phyloP scores from a whole-genome alignment of 2,888 invertebrate species.

The Eilema depressum region DNA sequence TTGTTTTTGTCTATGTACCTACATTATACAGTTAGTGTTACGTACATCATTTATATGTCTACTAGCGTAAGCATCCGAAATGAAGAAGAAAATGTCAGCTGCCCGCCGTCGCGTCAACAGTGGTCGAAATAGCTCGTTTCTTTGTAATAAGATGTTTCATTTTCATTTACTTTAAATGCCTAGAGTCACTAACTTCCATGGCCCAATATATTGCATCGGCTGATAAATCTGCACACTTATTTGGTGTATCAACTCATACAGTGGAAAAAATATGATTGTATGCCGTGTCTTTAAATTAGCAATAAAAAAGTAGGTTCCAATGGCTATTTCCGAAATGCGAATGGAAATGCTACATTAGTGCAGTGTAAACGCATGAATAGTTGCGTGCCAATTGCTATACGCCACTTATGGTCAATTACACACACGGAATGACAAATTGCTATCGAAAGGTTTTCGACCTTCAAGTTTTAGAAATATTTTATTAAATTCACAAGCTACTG shows the following conservation, averaged over 20 bases:
- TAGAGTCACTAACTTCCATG: neutral
- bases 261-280: neutral
- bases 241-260: neutral
- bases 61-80: neutral
- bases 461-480: slow-evolving; percentile 43
- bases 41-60: neutral
- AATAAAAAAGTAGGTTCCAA: slow-evolving; percentile 30
- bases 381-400: slow-evolving; percentile 63
- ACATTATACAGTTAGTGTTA: neutral
- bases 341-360: slow-evolving; percentile 36
- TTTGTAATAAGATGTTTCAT: neutral
- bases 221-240: neutral
- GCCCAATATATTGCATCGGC: neutral
- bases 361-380: slow-evolving; percentile 56
- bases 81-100: neutral
- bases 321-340: slow-evolving; percentile 44
- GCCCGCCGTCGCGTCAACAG: neutral
- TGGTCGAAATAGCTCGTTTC: neutral
- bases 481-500: neutral
- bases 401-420: slow-evolving; percentile 65
- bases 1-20: neutral
- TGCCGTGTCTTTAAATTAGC: slow-evolving; percentile 22
- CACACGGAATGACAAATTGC: slow-evolving; percentile 68
- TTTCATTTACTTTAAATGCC: neutral
- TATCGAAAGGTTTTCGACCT: slow-evolving; percentile 71